These are phyloP conservation scores for Trogon surrucura DNA, from an alignment of 2,113 vertebrate genomes.

Conservation along the genomic window DNA sequence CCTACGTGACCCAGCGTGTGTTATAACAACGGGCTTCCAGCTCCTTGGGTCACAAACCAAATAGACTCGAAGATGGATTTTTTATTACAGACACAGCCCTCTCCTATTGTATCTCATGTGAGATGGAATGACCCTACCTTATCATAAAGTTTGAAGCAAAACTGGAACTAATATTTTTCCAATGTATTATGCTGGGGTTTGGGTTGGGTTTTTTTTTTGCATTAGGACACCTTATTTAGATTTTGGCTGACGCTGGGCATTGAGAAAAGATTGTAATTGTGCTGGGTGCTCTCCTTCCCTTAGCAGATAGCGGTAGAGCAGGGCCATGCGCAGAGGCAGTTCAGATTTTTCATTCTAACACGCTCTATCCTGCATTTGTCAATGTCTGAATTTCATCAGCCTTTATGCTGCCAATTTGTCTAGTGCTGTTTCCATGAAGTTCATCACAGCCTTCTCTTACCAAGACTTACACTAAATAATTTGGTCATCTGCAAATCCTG, in stretches of 20 bases:
- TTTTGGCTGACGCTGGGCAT: background rate
- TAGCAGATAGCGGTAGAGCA: background rate
- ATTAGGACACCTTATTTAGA: background rate
- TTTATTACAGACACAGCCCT: background rate
- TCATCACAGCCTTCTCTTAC: background rate
- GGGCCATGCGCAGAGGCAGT: background rate
- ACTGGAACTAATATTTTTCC: background rate
- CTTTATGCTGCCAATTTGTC: slow-evolving; percentile 29
- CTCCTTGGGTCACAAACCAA: background rate
- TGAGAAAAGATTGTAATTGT: background rate
- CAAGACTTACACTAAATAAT: slow-evolving; percentile 15
- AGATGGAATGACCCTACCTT: background rate
- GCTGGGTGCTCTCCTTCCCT: background rate
- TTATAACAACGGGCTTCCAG: background rate
- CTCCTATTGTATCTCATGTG: background rate
- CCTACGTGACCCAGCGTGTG: background rate
- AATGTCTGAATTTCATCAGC: slow-evolving; percentile 7
- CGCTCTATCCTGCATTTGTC: slow-evolving; percentile 18
- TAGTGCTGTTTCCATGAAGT: slow-evolving; percentile 1
- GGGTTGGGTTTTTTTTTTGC: background rate
- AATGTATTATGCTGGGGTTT: background rate
- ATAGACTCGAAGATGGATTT: background rate
- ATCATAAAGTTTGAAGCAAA: background rate
- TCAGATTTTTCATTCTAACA: background rate
- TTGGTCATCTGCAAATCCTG: slow-evolving; percentile 40